Evolutionary conservation across 2,797 vertebrate species (phyloP), one percentile per base, ranked within the genome.

Genomic region (Acropternis orthonyx): DNA sequence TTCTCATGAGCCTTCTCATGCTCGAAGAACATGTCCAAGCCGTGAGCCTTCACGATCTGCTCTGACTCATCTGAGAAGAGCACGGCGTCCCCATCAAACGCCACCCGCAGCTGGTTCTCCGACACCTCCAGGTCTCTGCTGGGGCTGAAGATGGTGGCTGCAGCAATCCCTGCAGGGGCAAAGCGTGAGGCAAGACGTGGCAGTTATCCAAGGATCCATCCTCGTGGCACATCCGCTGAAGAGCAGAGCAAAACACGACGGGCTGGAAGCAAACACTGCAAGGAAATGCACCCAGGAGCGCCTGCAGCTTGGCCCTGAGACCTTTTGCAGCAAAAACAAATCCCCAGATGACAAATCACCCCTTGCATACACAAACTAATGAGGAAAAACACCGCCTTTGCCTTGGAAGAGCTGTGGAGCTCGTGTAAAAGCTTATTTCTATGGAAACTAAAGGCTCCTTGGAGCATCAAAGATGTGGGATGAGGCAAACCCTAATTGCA

Each of bases 1-100:
- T 99, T 99, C 96, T 99, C 99, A 0, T 99, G 98, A 19, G 98
- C 97, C 92, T 98, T 98, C 85, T 99, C 99, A 0, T 99, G 99
- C 80, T 99, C 99, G 3, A 99, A 99, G 98, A 99, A 99, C 96
- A 98, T 99, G 97, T 99, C 99, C 92, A 99, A 98, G 39, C 99
- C 99, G 0, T 99, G 99, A 78, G 99, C 98, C 93, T 99, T 99
- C 88, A 99, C 99, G 19, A 99, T 99, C 93, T 98, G 98, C 92
- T 99, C 99, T 0, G 99, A 99, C 95, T 99, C 99, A 2, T 99
- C 99, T 0, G 99, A 99, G 97, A 99, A 99, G 56, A 99, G 99
- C 48, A 99, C 99, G 0, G 99, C 99, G 0, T 99, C 99, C 0
- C 99, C 99, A 1, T 99, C 99, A 14, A 99, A 99, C 0, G 99